Base-by-base conservation (phyloP, 2,113 vertebrate genomes). In the Erythrocercus mccallii region DNA sequence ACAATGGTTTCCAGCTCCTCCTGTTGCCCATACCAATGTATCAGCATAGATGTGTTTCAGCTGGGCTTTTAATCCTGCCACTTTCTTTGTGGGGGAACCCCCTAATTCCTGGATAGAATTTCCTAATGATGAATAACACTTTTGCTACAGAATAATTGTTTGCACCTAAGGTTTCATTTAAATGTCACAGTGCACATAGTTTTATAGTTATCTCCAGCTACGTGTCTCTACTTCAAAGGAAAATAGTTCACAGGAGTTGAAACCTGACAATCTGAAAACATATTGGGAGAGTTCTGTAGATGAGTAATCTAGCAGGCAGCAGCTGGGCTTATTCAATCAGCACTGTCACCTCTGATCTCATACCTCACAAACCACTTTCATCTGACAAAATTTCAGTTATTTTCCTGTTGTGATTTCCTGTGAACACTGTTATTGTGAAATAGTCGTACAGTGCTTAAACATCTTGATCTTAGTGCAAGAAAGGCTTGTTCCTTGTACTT, bases 261-360 rank as follows among this genome's bases (percentile, higher is more conserved):
- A 66, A 73, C 10, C 81, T 87, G 42, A 50, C 74, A 80, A 50
- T 91, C 70, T 91, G 69, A 84, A 56, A 87, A 44, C 56, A 47
- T 85, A 56, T 81, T 88, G 73, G 77, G 38, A 95, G 48, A 85
- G 24, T 21, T 93, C 44, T 56, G 62, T 60, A 64, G 68, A 87
- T 84, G 66, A 94, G 25, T 91, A 96, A 94, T 79, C 50, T 86
- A 73, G 48, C 64, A 93, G 42, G 54, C 71, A 92, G 81, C 71
- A 88, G 78, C 69, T 95, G 86, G 37, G 25, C 8, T 90, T 73
- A 42, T 37, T 84, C 53, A 65, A 54, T 87, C 57, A 91, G 8
- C n/a, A 20, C 40, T 69, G 62, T 44, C 69, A 58, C 80, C 37
- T 92, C 73, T 70, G 62, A 82, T 86, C 10, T 8, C 28, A 51